phyloP scores from a whole-genome alignment of 2,888 invertebrate species.

The Netelia inedita region DNA sequence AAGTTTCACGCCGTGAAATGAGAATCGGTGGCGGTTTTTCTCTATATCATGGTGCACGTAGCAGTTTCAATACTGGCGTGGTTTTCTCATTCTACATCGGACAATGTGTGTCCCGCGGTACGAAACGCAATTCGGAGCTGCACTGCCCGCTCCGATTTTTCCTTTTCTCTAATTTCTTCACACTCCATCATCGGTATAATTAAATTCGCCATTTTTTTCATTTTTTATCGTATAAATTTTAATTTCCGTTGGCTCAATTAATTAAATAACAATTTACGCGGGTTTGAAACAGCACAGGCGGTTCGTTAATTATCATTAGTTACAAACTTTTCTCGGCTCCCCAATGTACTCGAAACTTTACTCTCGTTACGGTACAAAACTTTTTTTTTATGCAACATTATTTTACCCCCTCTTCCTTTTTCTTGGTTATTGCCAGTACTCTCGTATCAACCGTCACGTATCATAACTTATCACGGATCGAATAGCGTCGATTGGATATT shows the following conservation, averaged over 20 bases:
- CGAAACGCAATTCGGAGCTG: too few relatives aligned
- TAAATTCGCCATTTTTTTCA: not conserved
- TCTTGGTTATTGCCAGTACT: not conserved
- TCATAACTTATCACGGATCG: not conserved
- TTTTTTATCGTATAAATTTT: slow-evolving; percentile 6
- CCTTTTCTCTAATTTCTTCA: slow-evolving; percentile 3
- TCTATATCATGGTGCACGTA: too few relatives aligned
- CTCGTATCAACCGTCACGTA: not conserved
- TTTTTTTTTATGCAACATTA: too few relatives aligned
- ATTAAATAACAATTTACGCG: not conserved
- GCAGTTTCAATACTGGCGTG: too few relatives aligned
- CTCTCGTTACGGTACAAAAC: too few relatives aligned
- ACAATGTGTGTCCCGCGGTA: too few relatives aligned
- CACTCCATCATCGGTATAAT: slow-evolving; percentile 11
- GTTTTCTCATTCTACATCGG: too few relatives aligned
- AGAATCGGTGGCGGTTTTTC: too few relatives aligned
- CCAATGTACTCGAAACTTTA: not conserved
- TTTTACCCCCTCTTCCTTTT: too few relatives aligned
- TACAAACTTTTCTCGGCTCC: not conserved
- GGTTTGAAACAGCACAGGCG: not conserved
- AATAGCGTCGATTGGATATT: not conserved
- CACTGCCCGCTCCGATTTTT: not conserved
- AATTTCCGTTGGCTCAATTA: not conserved
- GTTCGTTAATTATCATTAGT: not conserved
- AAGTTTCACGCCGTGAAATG: too few relatives aligned